phyloP scores from a whole-genome alignment of 2,113 vertebrate species.

The Ammodytes marinus region DNA sequence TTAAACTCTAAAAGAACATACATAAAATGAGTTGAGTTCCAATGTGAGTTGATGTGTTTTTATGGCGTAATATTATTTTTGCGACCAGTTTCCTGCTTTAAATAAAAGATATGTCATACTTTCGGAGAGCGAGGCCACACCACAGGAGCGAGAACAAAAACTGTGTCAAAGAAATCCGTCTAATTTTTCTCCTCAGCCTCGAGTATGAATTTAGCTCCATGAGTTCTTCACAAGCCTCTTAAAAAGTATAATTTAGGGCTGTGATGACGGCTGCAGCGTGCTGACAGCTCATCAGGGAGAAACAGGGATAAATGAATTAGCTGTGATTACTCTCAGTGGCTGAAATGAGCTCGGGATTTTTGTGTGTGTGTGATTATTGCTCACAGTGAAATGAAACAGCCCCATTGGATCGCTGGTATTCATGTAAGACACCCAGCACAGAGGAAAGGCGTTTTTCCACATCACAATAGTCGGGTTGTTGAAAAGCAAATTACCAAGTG shows the following conservation, averaged over 20 bases:
- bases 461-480: not conserved
- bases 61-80: no score
- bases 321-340: slow-evolving; percentile 59
- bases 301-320: slow-evolving; percentile 56
- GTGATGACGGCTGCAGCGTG: slow-evolving; percentile 50
- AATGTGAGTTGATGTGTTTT: no score
- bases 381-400: slow-evolving; percentile 24
- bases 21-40: no score
- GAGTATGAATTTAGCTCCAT: slow-evolving; percentile 30
- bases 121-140: not conserved
- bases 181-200: slow-evolving; percentile 43
- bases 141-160: not conserved
- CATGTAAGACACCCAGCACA: not conserved
- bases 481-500: slow-evolving; percentile 23
- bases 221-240: slow-evolving; percentile 35
- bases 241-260: slow-evolving; percentile 57
- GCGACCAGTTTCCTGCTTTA: no score
- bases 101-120: not conserved
- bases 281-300: slow-evolving; percentile 61
- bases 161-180: no score
- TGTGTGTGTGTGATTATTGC: not conserved
- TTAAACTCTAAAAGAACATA: no score
- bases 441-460: slow-evolving; percentile 4
- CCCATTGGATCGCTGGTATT: not conserved
- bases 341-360: slow-evolving; percentile 45